These are phyloP conservation scores for Cryptus armator DNA, from an alignment of 2,888 invertebrate genomes.

Conservation along the genomic window DNA sequence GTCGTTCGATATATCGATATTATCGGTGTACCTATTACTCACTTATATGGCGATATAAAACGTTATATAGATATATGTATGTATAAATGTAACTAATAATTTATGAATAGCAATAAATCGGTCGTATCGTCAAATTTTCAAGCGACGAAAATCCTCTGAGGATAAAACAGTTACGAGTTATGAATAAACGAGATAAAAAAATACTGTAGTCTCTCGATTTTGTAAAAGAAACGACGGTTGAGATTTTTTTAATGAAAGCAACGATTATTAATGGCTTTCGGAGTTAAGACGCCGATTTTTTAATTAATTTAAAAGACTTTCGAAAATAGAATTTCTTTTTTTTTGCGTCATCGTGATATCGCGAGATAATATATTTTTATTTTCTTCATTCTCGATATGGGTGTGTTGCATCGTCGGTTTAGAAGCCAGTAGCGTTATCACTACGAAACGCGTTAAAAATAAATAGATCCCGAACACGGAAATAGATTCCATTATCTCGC, in stretches of 20 bases:
- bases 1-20: background rate
- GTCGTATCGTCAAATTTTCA: background rate
- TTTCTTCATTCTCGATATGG: background rate
- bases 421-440: conserved; percentile 68
- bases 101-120: background rate
- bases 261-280: too few relatives aligned
- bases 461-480: conserved; percentile 71
- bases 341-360: background rate
- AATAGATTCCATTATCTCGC: conserved; percentile 72
- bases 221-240: too few relatives aligned
- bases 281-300: background rate
- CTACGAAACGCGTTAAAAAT: conserved; percentile 74
- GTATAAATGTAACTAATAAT: background rate
- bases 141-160: background rate
- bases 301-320: background rate
- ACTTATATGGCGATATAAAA: background rate
- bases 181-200: background rate
- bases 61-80: too few relatives aligned
- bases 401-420: conserved; percentile 14
- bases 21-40: background rate
- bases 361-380: background rate
- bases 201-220: background rate
- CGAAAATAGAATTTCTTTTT: background rate
- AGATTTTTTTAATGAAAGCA: too few relatives aligned
- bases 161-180: background rate